Evolutionary conservation across 2,888 invertebrate genomes (phyloP), one percentile per base, ranked within the genome.

Genomic region (Ochropacha duplaris): DNA sequence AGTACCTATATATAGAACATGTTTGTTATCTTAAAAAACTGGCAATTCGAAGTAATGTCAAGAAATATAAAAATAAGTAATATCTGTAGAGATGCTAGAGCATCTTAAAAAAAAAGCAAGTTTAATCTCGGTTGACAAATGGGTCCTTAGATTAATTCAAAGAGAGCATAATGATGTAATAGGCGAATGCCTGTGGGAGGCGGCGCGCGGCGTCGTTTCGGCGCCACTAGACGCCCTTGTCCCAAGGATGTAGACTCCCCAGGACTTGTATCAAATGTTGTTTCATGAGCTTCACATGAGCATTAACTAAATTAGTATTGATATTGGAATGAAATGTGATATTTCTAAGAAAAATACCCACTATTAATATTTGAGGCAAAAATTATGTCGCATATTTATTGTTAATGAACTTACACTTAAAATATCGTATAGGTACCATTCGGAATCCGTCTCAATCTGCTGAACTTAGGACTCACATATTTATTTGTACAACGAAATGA

Each of bases 281-380:
- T 58, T 61, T 62, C 65, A 68, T 69, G 71, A 69, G 65, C 62
- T 59, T 55, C 59, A 64, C 65, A 64, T 54, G 57, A 62, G 54
- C 57, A 50, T 59, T 54, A 24, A 55, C 57, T 57, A 36, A 61
- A 60, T 71, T 76, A 69, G 69, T 69, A 70, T 56, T 57, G 63
- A 57, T 68, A 65, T 66, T 62, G 61, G 60, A 62, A 51, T 49
- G 55, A 22, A 59, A 61, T 9, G 44, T n/a, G n/a, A n/a, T n/a
- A n/a, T 34, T 49, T 55, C 55, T 57, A 58, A 59, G 58, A 55
- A 59, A 28, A 61, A 65, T 59, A 51, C 54, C n/a, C n/a, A n/a
- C n/a, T n/a, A n/a, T n/a, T n/a, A n/a, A n/a, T n/a, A n/a, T n/a
- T n/a, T n/a, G n/a, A n/a, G n/a, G n/a, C n/a, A n/a, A n/a, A n/a